A percentile compares a stretch with the other conserved stretches of the same genome.
phyloP scores from a whole-genome alignment of 2,888 invertebrate genomes.

The Drosophila rellima region DNA sequence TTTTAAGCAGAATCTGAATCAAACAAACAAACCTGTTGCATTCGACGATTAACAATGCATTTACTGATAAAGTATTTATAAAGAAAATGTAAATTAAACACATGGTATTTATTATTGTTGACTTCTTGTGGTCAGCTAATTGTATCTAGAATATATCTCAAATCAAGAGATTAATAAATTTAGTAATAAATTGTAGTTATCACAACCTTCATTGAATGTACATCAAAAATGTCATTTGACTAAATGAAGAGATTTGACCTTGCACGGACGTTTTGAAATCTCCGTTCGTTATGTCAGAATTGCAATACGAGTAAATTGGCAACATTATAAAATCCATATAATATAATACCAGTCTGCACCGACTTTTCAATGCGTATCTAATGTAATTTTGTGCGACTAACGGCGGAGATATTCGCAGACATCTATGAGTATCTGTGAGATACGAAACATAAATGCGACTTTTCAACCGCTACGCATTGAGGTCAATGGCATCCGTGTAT shows the following conservation, averaged over 20 bases:
- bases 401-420: conserved; percentile 14
- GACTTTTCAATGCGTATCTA: conserved; percentile 46
- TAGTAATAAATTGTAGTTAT: neutral
- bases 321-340: conserved; percentile 20
- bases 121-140: neutral
- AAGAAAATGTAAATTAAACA: neutral
- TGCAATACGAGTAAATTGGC: conserved; percentile 26
- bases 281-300: conserved; percentile 1
- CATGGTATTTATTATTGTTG: neutral
- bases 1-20: conserved; percentile 1
- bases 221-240: conserved; percentile 3
- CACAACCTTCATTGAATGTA: neutral
- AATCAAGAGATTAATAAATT: neutral
- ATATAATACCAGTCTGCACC: conserved; percentile 10
- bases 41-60: neutral
- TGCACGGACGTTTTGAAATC: conserved; percentile 19
- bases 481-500: conserved; percentile 72
- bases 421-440: conserved; percentile 44
- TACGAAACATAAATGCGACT: conserved; percentile 39
- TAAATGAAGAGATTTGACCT: conserved; percentile 21
- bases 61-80: neutral
- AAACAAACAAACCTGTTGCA: conserved; percentile 4
- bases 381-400: conserved; percentile 36
- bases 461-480: conserved; percentile 68
- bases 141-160: neutral